Percentiles rank a stretch among this genome's conserved stretches.
phyloP scores from a whole-genome alignment of 2,888 invertebrate genomes.

The Microdon myrmicae region DNA sequence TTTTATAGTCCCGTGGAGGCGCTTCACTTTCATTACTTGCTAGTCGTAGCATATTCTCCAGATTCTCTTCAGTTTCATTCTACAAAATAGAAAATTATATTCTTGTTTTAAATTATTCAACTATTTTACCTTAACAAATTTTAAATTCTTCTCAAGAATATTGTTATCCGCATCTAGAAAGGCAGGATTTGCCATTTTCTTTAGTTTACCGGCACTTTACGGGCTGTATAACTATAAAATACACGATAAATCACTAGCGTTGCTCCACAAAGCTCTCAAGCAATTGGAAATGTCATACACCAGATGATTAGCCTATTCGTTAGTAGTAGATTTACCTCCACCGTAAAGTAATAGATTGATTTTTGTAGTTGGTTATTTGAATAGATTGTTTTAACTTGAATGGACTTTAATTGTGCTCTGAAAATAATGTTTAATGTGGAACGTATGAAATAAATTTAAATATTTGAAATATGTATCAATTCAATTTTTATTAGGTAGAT shows the following conservation, averaged over 20 bases:
- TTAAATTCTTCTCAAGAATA: slow-evolving; percentile 71
- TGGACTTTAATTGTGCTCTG: too few relatives aligned
- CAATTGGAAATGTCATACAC: background rate
- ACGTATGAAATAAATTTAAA: too few relatives aligned
- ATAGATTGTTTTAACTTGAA: too few relatives aligned
- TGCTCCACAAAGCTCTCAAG: background rate
- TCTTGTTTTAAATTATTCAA: background rate
- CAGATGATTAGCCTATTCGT: too few relatives aligned
- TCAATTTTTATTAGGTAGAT: too few relatives aligned
- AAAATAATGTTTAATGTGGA: too few relatives aligned
- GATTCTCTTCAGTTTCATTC: slow-evolving; percentile 72
- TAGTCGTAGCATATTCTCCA: slow-evolving; percentile 71
- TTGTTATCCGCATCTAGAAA: slow-evolving; percentile 73
- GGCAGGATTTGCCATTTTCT: slow-evolving; percentile 68
- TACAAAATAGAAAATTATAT: slow-evolving; percentile 55
- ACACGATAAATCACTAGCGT: background rate
- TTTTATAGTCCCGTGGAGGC: slow-evolving; percentile 69
- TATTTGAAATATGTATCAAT: too few relatives aligned
- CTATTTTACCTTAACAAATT: slow-evolving; percentile 64
- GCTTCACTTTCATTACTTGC: slow-evolving; percentile 14
- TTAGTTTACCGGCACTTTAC: slow-evolving; percentile 53
- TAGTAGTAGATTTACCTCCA: too few relatives aligned
- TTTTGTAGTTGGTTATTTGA: too few relatives aligned
- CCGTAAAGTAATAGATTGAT: too few relatives aligned
- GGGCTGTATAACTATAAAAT: background rate